Base-by-base conservation (phyloP, 2,888 invertebrate genomes). In the Hydrotaea diabolus region DNA sequence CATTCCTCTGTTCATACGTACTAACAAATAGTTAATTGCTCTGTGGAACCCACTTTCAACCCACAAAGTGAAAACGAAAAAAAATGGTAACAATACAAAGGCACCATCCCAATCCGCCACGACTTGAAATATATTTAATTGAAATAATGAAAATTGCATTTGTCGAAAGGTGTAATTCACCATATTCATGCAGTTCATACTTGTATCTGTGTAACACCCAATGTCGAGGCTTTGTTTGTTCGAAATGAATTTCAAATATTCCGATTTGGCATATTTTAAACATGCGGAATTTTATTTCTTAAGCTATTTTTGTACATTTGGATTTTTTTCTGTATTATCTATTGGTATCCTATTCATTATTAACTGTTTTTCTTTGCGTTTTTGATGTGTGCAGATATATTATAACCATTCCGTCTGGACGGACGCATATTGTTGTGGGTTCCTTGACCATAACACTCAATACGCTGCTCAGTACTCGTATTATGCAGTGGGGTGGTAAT, bases 391-490 rank as follows among this genome's bases (percentile, higher is more conserved):
- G 2, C 43, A 43, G 2, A n/a, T 17, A 21, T 1, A 4, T 21
- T 1, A 57, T 21, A 21, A 26, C 59, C 13, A 59, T 19, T 57
- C 59, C 21, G 26, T 36, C 26, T 62, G 36, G 31, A 62, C 39
- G 39, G 39, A 74, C 26, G 59, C 74, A 74, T 74, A 59, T 74
- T 23, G 23, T 59, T 59, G 59, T 4, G 21, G 31, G 74, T 74
- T 74, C 74, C 74, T 74, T 74, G 74, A 74, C 74, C 74, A 74
- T 74, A 74, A 74, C 74, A 74, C 74, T 62, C 69, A 69, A 13
- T 39, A 31, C 39, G 9, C 15, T 62, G 36, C 31, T 31, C 11
- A 9, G n/a, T n/a, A n/a, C n/a, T n/a, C n/a, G n/a, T n/a, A n/a
- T n/a, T n/a, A n/a, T n/a, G n/a, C n/a, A n/a, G 39, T 31, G 26